Percentiles rank a stretch among this genome's conserved stretches.
phyloP scores from a whole-genome alignment of 2,888 invertebrate genomes.

The Odontocerum albicorne region DNA sequence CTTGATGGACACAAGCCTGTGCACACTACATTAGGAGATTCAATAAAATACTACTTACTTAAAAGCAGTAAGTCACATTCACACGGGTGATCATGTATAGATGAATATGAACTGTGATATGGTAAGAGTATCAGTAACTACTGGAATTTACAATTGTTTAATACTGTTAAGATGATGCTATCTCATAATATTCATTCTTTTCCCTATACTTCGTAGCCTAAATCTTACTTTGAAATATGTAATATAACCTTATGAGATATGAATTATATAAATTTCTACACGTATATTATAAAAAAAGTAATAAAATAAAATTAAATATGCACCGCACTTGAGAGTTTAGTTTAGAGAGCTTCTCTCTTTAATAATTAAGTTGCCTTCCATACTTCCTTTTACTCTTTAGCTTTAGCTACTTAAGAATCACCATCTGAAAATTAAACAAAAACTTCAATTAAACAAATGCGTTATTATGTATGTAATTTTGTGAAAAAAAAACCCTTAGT shows the following conservation, averaged over 20 bases:
- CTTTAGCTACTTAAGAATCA: conserved; percentile 4
- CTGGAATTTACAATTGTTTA: conserved; percentile 16
- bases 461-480: no score
- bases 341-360: conserved; percentile 15
- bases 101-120: conserved; percentile 13
- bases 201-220: background rate
- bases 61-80: no score
- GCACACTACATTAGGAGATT: no score
- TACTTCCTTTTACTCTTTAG: conserved; percentile 6
- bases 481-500: no score
- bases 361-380: conserved; percentile 6
- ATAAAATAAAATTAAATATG: conserved; percentile 23
- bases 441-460: no score
- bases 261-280: conserved; percentile 22
- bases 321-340: conserved; percentile 9
- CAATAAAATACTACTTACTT: no score
- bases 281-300: conserved; percentile 25
- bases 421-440: conserved; percentile 16
- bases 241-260: conserved; percentile 8
- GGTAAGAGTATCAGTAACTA: conserved; percentile 14
- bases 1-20: no score
- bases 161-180: conserved; percentile 14
- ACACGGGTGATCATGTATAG: background rate
- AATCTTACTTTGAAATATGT: conserved; percentile 3
- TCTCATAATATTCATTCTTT: no score